These are phyloP conservation scores for Acleris laterana DNA, from an alignment of 2,888 invertebrate species.

Conservation along the genomic window DNA sequence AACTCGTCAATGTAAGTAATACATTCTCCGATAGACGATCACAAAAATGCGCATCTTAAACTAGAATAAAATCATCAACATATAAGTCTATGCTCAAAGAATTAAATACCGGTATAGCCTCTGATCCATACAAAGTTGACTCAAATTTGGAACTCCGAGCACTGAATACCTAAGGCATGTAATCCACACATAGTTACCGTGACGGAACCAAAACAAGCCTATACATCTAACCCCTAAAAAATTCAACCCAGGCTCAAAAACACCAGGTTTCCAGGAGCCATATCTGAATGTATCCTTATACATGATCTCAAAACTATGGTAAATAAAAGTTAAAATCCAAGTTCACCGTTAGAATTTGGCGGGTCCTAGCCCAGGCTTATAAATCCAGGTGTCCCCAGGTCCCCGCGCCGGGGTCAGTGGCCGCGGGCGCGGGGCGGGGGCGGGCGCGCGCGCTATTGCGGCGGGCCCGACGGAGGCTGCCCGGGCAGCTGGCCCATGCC, in stretches of 20 bases:
- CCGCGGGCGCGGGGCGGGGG: neutral
- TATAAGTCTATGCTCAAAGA: neutral
- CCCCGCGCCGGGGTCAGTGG: too few species aligned
- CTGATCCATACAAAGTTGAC: too few species aligned
- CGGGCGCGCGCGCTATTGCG: constrained; percentile 72
- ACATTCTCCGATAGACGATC: constrained; percentile 4
- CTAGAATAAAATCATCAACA: constrained; percentile 10
- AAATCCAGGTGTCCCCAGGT: too few species aligned
- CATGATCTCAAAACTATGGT: too few species aligned
- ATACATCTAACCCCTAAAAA: constrained; percentile 11
- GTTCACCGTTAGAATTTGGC: too few species aligned
- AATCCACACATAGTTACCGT: constrained; percentile 16
- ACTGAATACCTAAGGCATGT: too few species aligned
- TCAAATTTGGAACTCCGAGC: too few species aligned
- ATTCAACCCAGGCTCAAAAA: neutral
- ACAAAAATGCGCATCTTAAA: neutral
- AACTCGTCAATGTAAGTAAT: constrained; percentile 4
- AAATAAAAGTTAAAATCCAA: too few species aligned
- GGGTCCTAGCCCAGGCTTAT: too few species aligned
- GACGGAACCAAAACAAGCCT: constrained; percentile 13
- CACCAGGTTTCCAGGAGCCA: too few species aligned
- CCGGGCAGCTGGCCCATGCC: constrained; percentile 78
- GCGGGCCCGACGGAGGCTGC: constrained; percentile 73
- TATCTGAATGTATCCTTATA: too few species aligned
- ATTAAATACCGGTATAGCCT: too few species aligned